Evolutionary conservation across 2,888 invertebrate genomes (phyloP).

Genomic region (Eristalis intricaria): DNA sequence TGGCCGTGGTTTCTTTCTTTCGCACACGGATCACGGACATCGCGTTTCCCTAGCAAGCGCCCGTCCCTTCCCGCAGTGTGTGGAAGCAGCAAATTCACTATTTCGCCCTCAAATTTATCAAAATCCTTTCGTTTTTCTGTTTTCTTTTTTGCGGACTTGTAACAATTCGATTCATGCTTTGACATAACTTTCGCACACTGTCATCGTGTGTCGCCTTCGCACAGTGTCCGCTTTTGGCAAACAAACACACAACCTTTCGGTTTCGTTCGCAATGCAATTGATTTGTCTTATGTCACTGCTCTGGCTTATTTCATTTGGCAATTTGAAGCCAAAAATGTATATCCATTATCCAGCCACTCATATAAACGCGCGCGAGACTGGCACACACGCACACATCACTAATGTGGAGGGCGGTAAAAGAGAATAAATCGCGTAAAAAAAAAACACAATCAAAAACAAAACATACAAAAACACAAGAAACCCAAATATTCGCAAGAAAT

Average conservation of each 20-base stretch:
- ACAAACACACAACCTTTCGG: conserved; percentile 14
- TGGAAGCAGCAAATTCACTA: neutral
- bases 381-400: neutral
- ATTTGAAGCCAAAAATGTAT: neutral
- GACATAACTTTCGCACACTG: conserved; percentile 16
- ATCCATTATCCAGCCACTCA: neutral
- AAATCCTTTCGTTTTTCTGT: neutral
- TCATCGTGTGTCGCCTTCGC: conserved; percentile 34
- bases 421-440: neutral
- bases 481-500: conserved; percentile 41
- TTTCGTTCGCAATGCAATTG: conserved; percentile 8
- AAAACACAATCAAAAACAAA: conserved; percentile 11
- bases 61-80: conserved; percentile 12
- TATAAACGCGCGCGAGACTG: neutral
- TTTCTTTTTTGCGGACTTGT: conserved; percentile 11
- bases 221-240: conserved; percentile 37
- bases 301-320: neutral
- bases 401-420: neutral
- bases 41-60: conserved; percentile 31
- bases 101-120: neutral
- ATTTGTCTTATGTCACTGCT: conserved; percentile 19
- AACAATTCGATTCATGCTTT: conserved; percentile 14
- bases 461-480: conserved; percentile 44
- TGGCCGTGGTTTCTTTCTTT: conserved; percentile 47
- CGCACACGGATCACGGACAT: conserved; percentile 67